Conservation (phyloP, 2,797 vertebrate genomes). For the Darevskia nairensis region DNA sequence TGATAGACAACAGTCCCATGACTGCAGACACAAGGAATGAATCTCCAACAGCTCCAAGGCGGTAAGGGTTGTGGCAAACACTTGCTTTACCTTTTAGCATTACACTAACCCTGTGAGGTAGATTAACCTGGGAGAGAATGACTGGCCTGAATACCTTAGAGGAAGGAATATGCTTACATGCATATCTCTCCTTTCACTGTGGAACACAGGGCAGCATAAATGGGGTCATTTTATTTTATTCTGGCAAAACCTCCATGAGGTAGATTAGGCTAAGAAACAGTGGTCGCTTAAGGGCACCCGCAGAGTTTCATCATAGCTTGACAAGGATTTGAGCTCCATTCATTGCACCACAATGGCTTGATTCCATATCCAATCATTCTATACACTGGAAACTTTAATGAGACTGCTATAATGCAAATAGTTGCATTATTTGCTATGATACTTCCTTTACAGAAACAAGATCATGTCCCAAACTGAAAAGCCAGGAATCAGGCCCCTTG, state of each 20-base stretch:
- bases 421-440: background rate
- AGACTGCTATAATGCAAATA: background rate
- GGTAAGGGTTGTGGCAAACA: too few species aligned
- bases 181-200: too few species aligned
- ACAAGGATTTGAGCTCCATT: constrained; percentile 2
- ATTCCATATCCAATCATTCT: constrained; percentile 8
- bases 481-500: background rate
- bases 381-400: background rate
- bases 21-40: too few species aligned
- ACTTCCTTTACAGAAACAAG: background rate
- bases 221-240: background rate
- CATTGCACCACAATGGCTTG: background rate
- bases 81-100: too few species aligned
- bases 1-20: too few species aligned
- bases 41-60: background rate
- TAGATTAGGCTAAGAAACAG: background rate
- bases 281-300: background rate
- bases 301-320: background rate
- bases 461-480: background rate
- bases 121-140: too few species aligned
- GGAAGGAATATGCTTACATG: background rate
- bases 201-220: background rate
- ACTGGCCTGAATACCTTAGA: too few species aligned
- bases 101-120: too few species aligned
- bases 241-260: background rate